These are phyloP conservation scores for Cephus sareptanus DNA, from an alignment of 2,888 invertebrate species.

Conservation along the genomic window DNA sequence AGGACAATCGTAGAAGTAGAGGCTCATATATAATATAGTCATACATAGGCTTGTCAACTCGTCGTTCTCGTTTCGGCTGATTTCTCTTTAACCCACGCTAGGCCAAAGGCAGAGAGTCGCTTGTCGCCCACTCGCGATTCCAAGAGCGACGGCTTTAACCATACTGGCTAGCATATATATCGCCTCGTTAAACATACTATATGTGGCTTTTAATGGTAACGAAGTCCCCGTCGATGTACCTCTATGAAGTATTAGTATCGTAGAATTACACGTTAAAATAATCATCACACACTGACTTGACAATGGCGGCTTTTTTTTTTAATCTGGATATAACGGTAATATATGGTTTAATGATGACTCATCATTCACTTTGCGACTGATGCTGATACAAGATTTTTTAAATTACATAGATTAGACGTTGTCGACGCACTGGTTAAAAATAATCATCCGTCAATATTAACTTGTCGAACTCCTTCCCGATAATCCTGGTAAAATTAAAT, in stretches of 20 bases:
- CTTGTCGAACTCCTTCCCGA: neutral
- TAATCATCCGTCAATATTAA: neutral
- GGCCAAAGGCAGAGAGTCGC: neutral
- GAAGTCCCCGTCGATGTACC: neutral
- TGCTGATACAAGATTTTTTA: neutral
- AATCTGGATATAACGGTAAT: no score
- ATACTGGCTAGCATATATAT: neutral
- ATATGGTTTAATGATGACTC: no score
- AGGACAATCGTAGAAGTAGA: neutral
- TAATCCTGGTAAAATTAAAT: neutral
- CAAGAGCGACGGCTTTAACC: neutral
- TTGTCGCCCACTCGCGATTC: neutral
- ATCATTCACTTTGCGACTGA: no score
- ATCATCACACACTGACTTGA: neutral
- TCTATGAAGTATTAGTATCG: neutral
- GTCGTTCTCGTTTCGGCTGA: conserved; percentile 41
- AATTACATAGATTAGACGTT: neutral
- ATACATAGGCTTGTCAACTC: conserved; percentile 2
- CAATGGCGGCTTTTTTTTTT: no score
- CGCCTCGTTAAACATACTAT: neutral
- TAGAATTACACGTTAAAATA: neutral
- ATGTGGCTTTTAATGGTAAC: neutral
- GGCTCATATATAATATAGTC: neutral
- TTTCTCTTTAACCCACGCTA: conserved; percentile 49
- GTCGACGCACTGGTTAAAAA: neutral